phyloP scores from a whole-genome alignment of 1,140 invertebrate species.

The Apis mellifera region DNA sequence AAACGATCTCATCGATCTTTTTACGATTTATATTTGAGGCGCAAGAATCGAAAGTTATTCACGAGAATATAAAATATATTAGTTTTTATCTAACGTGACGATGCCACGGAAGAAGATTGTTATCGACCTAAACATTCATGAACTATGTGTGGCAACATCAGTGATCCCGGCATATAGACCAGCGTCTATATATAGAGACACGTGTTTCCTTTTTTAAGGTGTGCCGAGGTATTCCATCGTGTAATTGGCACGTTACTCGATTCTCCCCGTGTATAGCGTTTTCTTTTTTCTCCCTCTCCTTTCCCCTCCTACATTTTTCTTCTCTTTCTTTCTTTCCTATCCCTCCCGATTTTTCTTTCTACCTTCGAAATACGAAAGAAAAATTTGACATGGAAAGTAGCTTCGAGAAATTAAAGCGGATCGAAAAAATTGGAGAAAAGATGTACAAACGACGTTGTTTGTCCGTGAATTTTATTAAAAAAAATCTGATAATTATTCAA shows the following conservation, averaged over 20 bases:
- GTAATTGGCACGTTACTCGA: conserved; percentile 41
- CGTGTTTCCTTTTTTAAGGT: conserved; percentile 60
- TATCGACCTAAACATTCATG: conserved; percentile 57
- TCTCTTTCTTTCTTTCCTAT: not conserved
- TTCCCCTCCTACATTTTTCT: not conserved
- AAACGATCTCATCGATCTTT: conserved; percentile 21
- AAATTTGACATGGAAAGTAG: not conserved
- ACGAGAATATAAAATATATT: conserved; percentile 22
- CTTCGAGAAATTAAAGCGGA: not conserved
- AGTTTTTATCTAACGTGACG: conserved; percentile 17
- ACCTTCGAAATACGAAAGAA: not conserved
- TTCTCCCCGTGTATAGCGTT: conserved; percentile 3
- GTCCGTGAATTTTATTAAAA: conserved; percentile 26
- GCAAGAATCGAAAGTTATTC: conserved; percentile 6
- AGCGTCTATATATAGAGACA: conserved; percentile 57
- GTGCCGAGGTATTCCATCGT: conserved; percentile 44
- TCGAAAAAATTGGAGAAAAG: not conserved
- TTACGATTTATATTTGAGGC: conserved; percentile 22
- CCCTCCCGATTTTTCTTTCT: too few species aligned
- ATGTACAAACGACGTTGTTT: not conserved
- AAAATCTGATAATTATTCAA: conserved; percentile 29
- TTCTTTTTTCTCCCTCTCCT: not conserved
- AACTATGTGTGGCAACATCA: conserved; percentile 40
- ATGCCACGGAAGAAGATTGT: conserved; percentile 19
- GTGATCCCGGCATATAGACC: conserved; percentile 49